Percentiles rank a stretch among this genome's conserved stretches.
These are phyloP conservation scores for Alligator sinensis DNA, from an alignment of 2,113 vertebrate species.

Conservation along the genomic window DNA sequence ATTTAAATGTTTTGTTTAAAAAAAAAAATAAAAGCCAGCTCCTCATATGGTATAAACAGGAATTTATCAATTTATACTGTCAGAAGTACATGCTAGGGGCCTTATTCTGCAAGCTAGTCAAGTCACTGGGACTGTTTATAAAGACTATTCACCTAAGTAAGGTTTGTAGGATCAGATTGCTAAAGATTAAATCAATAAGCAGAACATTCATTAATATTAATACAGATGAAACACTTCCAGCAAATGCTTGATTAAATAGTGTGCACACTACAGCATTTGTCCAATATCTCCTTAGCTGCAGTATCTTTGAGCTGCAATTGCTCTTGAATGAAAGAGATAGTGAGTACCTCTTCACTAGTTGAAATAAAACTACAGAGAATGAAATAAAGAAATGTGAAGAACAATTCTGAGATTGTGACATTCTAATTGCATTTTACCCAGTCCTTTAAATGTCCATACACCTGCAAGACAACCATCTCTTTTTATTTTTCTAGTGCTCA, in stretches of 20 bases:
- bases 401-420: not conserved
- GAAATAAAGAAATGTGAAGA: not conserved
- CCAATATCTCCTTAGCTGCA: not conserved
- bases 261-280: not conserved
- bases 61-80: not conserved
- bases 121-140: not conserved
- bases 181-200: not conserved
- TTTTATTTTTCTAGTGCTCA: not conserved
- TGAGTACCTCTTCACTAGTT: not conserved
- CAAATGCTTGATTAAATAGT: not conserved
- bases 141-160: not conserved
- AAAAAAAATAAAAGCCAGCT: not conserved
- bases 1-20: not conserved
- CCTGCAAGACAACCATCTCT: not conserved
- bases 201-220: not conserved
- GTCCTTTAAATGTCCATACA: not conserved
- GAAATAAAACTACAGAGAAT: not conserved
- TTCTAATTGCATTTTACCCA: not conserved
- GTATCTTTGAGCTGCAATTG: not conserved
- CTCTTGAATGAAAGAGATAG: not conserved
- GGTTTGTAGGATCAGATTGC: not conserved
- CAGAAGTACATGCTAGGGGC: not conserved
- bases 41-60: accelerated
- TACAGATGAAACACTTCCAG: not conserved
- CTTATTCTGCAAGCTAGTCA: not conserved